These are phyloP conservation scores for Drosophila orosa DNA, from an alignment of 1,140 invertebrate species.

Conservation along the genomic window DNA sequence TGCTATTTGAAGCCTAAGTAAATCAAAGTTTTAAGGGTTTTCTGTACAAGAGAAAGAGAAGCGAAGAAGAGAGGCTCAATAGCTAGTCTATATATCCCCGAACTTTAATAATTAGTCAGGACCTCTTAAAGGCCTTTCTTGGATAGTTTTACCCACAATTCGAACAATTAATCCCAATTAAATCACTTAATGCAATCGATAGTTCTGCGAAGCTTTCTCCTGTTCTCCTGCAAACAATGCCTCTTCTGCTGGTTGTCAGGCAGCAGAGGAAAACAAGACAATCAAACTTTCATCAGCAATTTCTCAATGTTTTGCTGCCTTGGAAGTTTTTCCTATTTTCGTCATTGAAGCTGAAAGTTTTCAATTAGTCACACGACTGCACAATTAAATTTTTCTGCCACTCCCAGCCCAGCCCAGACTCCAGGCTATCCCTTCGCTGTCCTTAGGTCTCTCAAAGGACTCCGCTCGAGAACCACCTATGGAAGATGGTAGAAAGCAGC, in stretches of 20 bases:
- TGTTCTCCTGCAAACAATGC: constrained; percentile 13
- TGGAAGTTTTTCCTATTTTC: constrained; percentile 60
- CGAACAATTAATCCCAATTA: constrained; percentile 29
- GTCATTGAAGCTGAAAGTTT: constrained; percentile 67
- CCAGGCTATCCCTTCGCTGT: constrained; percentile 10
- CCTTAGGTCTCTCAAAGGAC: constrained; percentile 26
- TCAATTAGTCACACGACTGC: constrained; percentile 77
- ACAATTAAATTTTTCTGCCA: constrained; percentile 71
- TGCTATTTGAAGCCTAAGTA: background rate
- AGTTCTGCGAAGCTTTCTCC: constrained; percentile 20
- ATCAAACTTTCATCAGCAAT: constrained; percentile 55
- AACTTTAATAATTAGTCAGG: no score
- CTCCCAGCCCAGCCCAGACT: background rate
- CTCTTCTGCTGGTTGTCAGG: constrained; percentile 20
- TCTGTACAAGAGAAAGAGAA: no score
- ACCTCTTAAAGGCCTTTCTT: background rate
- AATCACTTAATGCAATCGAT: constrained; percentile 33
- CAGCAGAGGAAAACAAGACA: constrained; percentile 30
- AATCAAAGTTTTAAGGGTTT: background rate
- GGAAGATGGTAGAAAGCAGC: constrained; percentile 3
- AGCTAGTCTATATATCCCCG: no score
- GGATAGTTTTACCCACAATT: background rate
- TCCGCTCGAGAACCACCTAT: constrained; percentile 24
- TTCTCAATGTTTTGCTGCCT: constrained; percentile 24
- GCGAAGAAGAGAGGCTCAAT: no score